phyloP scores from a whole-genome alignment of 2,888 invertebrate genomes.

The Epinotia bilunana region DNA sequence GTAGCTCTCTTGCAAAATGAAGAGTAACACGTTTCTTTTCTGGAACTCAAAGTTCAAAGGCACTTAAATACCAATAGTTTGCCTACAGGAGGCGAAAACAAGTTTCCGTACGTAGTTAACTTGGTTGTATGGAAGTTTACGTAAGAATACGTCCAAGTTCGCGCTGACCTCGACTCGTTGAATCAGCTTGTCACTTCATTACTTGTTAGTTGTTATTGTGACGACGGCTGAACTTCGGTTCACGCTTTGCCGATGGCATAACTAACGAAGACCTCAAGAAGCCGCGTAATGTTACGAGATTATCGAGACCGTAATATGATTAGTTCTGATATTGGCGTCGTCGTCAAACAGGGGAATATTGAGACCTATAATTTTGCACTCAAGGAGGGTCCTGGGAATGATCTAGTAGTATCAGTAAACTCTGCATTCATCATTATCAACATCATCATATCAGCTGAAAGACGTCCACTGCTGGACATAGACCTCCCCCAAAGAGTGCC shows the following conservation, averaged over 20 bases:
- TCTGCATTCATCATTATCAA: background rate
- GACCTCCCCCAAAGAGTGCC: no score
- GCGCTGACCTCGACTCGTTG: conserved; percentile 46
- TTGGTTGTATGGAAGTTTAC: conserved; percentile 32
- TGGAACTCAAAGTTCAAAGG: conserved; percentile 33
- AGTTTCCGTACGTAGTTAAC: conserved; percentile 29
- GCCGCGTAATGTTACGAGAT: conserved; percentile 33
- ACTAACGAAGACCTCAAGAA: conserved; percentile 38
- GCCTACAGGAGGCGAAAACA: conserved; percentile 34
- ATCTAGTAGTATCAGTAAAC: background rate
- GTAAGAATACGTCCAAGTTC: conserved; percentile 42
- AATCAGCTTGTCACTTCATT: conserved; percentile 47
- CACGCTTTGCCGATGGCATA: conserved; percentile 36
- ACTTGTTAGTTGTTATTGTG: conserved; percentile 41
- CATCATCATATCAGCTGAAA: no score
- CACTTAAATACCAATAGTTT: conserved; percentile 36
- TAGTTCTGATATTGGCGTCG: conserved; percentile 15
- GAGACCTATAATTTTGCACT: background rate
- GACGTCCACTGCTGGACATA: no score
- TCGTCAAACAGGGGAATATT: conserved; percentile 2
- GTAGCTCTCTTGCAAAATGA: background rate
- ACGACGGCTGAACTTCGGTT: conserved; percentile 30
- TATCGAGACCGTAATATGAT: conserved; percentile 23
- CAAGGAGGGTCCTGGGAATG: background rate
- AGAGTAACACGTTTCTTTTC: conserved; percentile 9